Evolutionary conservation across 2,797 vertebrate species (phyloP), one percentile per base, ranked within the genome.

Genomic region (Amblyopsis hoosieri): DNA sequence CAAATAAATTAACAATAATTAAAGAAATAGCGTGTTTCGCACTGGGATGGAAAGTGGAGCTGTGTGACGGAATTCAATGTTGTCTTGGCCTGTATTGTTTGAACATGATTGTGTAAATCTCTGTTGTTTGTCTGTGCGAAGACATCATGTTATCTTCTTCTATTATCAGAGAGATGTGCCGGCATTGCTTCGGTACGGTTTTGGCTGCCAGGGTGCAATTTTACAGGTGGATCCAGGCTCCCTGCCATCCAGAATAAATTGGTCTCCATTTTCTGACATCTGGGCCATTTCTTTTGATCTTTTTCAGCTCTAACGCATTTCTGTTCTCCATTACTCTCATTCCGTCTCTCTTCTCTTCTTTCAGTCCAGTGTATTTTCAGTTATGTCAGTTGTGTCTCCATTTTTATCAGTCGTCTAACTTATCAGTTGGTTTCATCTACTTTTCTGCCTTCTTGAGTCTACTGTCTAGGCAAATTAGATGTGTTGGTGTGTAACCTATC

Each of bases 241-340:
- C 75, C 72, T 84, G 84, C 81, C 85, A 86, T 81, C 79, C 70
- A 67, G 79, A 68, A 76, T 86, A 89, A 91, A 90, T 89, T 90
- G 85, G 72, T 76, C 84, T 87, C 82, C 68, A 72, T 91, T 91
- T 84, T 87, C 81, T 81, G 89, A 90, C 90, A 88, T 86, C 76
- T 57, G 74, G 67, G 79, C 81, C 80, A 83, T 84, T 88, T 84
- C 85, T 92, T 90, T 91, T 90, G 92, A 82, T 85, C 81, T 71
- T 45, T 71, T 77, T 81, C 60, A 76, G 70, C 29, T 87, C 54
- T 80, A 79, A 79, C 72, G 74, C 81, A 85, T 88, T 81, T 75
- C 69, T 70, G 84, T 72, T 75, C 47, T 78, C 71, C 72, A 67
- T 71, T 72, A 62, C 65, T 65, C 76, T 72, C 63, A 62, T 67